Base-by-base conservation (phyloP, 2,888 invertebrate species). In the Cheilosia variabilis region DNA sequence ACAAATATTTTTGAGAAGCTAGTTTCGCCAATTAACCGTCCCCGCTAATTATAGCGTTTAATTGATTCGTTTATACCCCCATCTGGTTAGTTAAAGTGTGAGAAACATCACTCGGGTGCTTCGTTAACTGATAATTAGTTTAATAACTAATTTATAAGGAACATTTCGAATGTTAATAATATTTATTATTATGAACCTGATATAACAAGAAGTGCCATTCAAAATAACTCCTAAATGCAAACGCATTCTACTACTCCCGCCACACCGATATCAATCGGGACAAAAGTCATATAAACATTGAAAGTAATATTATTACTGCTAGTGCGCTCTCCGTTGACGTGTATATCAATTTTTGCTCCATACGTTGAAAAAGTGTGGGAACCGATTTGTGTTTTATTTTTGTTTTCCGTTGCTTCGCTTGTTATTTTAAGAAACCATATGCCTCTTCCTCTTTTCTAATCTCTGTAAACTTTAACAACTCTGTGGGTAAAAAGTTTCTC, bases 391-490 rank as follows among this genome's bases (percentile, higher is more conserved):
- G 50, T 76, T 55, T 58, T 72, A 68, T 71, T 76, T 86, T 86
- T 76, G 45, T 76, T 79, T 80, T 86, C 57, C 72, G 47, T 45
- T 63, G 69, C 58, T 52, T 69, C 63, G 37, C 53, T 31, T 76
- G 75, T 68, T 86, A 81, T 86, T 80, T 86, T 66, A 71, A 86
- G 76, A 86, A 84, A 81, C 84, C 84, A 62, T 80, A 86, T 81
- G 63, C 86, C 68, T 79, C 81, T 81, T 86, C 81, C 86, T 86
- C 81, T 86, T 86, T 77, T 86, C 86, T 86, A 86, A 86, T 86
- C 86, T 80, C 55, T 37, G 43, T 65, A 77, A 81, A 68, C 76
- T 86, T 80, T 84, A 65, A 80, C 58, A 80, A 79, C 57, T 58
- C 55, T 71, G 69, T 72, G 79, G 55, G 84, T 47, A 65, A 55